Evolutionary conservation across 2,888 invertebrate species (phyloP), one percentile per base, ranked within the genome.

Genomic region (Myopa testacea): DNA sequence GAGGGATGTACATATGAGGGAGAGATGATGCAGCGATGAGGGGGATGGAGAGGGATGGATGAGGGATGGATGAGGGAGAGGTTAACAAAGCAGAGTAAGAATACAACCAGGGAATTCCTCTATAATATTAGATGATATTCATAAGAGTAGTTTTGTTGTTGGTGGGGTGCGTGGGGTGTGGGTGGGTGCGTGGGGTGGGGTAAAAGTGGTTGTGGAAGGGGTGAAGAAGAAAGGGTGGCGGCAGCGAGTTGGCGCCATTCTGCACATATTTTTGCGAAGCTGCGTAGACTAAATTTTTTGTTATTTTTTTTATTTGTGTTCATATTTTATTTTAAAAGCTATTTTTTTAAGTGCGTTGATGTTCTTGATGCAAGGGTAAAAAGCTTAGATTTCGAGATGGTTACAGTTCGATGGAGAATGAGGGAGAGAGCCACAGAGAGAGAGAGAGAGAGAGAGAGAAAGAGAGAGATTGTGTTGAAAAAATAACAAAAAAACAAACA

Each of bases 191-290:
- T 26, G 26, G 26, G 26, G 2, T 26, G 26, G 26, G 26, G 1
- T 26, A 26, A 26, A 26, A 26, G 26, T 45, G 6, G n/a, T 10
- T 55, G 4, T 55, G 55, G n/a, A n/a, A n/a, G 55, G 55, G 55
- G 16, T 16, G 55, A 16, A 10, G 55, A 8, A 10, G 4, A 63
- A 34, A 55, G 55, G 10, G 55, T 50, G 50, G 50, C 10, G 50
- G 50, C 5, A n/a, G n/a, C 10, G 14, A 63, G 58, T 72, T 77
- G 79, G 79, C 79, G 79, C 79, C 79, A 79, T 26, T 68, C 50
- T 40, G 38, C 71, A 77, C 79, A 79, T 79, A 79, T 79, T 76
- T 79, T 76, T 78, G 26, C 76, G 73, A 58, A 52, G 67, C 62
- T 58, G 68, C 10, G 8, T 34, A 45, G 45, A 45, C 45, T 6